Evolutionary conservation across 2,113 vertebrate species (phyloP).

Genomic region (Ranitomeya imitator): DNA sequence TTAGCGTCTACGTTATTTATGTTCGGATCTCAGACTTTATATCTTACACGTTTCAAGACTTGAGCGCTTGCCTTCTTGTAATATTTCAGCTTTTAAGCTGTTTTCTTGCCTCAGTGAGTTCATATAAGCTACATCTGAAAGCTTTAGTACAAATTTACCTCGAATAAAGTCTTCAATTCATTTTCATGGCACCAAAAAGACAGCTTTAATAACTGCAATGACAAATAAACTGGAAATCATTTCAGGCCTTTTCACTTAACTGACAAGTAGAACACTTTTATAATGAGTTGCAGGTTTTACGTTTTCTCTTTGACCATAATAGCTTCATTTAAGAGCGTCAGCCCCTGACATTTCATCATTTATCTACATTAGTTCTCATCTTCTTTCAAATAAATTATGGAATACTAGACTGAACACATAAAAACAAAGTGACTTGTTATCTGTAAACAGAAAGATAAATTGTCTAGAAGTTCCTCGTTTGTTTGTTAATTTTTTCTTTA

Average conservation of each 20-base stretch:
- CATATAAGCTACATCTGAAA: slow-evolving; percentile 86
- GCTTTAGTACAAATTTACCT: slow-evolving; percentile 87
- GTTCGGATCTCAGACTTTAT: slow-evolving; percentile 70
- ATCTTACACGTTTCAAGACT: slow-evolving; percentile 70
- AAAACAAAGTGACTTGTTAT: slow-evolving; percentile 90
- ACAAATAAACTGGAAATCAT: slow-evolving; percentile 92
- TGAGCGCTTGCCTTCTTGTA: slow-evolving; percentile 70
- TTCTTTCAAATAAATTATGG: slow-evolving; percentile 90
- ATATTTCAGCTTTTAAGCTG: slow-evolving; percentile 82
- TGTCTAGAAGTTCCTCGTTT: slow-evolving; percentile 84
- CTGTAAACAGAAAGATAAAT: slow-evolving; percentile 90
- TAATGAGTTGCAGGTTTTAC: slow-evolving; percentile 89
- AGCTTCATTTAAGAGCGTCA: slow-evolving; percentile 90
- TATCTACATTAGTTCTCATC: slow-evolving; percentile 93
- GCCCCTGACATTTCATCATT: slow-evolving; percentile 90
- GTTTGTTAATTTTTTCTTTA: slow-evolving; percentile 62
- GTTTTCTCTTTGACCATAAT: slow-evolving; percentile 88
- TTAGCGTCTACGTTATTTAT: slow-evolving; percentile 69
- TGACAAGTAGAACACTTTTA: slow-evolving; percentile 89
- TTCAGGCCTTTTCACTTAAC: slow-evolving; percentile 88
- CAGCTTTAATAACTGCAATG: slow-evolving; percentile 91
- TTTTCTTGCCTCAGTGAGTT: slow-evolving; percentile 85
- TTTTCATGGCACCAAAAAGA: slow-evolving; percentile 87
- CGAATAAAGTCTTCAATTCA: slow-evolving; percentile 85
- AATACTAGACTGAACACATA: slow-evolving; percentile 88